These are phyloP conservation scores for Ephydatia muelleri DNA, from an alignment of 37 sponge, comb jelly and placozoan genomes.

Conservation along the genomic window DNA sequence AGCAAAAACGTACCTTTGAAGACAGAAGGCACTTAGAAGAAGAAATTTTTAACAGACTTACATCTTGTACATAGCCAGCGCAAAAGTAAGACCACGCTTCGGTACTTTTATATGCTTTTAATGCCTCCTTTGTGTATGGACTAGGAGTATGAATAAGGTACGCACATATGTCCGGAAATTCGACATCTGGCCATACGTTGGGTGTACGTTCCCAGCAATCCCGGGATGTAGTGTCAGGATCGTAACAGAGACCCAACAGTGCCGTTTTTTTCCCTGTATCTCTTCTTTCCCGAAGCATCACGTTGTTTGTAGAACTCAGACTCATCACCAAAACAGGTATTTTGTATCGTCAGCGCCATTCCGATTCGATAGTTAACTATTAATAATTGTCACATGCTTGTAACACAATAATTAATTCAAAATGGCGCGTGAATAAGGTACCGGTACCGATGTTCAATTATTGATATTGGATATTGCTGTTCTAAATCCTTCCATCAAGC, in stretches of 20 bases:
- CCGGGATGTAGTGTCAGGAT: background rate
- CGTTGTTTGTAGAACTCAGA: background rate
- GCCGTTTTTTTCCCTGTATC: background rate
- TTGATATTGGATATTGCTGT: no score
- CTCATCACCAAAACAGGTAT: no score
- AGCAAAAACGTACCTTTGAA: slow-evolving; percentile 1
- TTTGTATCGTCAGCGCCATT: no score
- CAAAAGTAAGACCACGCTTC: slow-evolving; percentile 19
- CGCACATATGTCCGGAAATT: background rate
- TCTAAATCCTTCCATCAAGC: no score
- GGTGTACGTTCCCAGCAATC: background rate
- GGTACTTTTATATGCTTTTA: background rate
- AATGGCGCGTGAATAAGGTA: no score
- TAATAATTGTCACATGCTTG: no score
- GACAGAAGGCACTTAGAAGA: background rate
- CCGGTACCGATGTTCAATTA: no score
- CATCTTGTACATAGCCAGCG: slow-evolving; percentile 16
- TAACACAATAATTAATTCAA: no score
- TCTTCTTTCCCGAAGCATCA: background rate
- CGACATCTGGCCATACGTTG: background rate
- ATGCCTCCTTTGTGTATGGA: background rate
- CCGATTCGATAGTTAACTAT: no score
- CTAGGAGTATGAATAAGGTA: slow-evolving; percentile 1
- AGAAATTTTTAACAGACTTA: background rate
- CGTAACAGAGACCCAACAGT: background rate